These are phyloP conservation scores for Drosophila nr. fundita DNA, from an alignment of 2,888 invertebrate genomes.

Conservation along the genomic window DNA sequence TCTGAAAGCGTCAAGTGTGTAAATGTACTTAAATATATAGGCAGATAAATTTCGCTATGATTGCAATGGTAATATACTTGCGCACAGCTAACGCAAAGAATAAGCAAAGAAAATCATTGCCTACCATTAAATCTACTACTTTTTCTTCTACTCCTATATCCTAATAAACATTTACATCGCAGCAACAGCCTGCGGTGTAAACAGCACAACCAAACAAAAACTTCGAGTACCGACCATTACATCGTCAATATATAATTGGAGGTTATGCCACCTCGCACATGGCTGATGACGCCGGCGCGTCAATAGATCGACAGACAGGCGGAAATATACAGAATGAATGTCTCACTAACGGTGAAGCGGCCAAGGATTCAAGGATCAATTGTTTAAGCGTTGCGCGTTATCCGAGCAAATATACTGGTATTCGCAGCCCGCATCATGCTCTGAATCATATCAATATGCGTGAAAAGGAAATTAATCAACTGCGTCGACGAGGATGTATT, in stretches of 20 bases:
- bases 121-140: no score
- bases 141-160: no score
- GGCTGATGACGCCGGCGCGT: slow-evolving; percentile 88
- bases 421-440: slow-evolving; percentile 91
- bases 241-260: slow-evolving; percentile 64
- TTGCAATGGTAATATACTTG: no score
- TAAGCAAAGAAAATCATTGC: no score
- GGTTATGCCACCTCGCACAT: slow-evolving; percentile 85
- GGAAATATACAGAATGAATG: slow-evolving; percentile 87
- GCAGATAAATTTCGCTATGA: no score
- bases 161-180: neutral
- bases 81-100: no score
- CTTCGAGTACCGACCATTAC: slow-evolving; percentile 25
- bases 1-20: no score
- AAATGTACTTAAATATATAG: no score
- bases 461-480: slow-evolving; percentile 91
- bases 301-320: slow-evolving; percentile 90
- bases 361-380: slow-evolving; percentile 88
- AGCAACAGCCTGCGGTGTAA: slow-evolving; percentile 11
- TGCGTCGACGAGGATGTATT: slow-evolving; percentile 93
- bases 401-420: slow-evolving; percentile 90
- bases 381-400: slow-evolving; percentile 84
- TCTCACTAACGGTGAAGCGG: slow-evolving; percentile 87
- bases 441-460: slow-evolving; percentile 93
- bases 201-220: no score